A percentile compares a stretch with the other conserved stretches of the same genome.
These are phyloP conservation scores for Polypedilum vanderplanki DNA, from an alignment of 1,140 invertebrate genomes.

Conservation along the genomic window DNA sequence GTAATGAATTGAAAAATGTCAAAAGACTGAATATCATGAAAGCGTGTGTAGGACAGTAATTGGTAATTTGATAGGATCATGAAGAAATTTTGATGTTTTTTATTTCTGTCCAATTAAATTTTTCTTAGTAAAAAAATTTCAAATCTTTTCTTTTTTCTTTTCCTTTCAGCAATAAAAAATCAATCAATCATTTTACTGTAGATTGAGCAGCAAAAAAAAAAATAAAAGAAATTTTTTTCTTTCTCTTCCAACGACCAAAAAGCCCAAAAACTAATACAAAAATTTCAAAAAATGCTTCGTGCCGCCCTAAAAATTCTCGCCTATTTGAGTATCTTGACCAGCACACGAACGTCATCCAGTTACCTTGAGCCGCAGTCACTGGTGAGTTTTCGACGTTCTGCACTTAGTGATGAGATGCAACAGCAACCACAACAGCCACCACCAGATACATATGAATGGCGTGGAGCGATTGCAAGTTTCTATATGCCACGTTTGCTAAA, in stretches of 20 bases:
- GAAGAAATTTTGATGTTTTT: too few species aligned
- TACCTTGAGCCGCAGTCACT: background rate
- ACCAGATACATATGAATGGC: background rate
- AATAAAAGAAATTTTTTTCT: background rate
- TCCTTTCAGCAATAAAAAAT: background rate
- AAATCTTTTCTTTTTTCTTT: background rate
- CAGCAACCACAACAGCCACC: background rate
- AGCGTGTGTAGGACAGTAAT: too few species aligned
- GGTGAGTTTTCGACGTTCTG: background rate
- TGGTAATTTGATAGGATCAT: too few species aligned
- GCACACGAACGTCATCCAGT: background rate
- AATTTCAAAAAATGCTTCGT: background rate
- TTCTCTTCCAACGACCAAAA: too few species aligned
- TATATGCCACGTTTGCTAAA: background rate
- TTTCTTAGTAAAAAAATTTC: background rate
- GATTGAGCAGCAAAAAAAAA: background rate
- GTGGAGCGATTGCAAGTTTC: background rate
- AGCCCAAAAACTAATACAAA: too few species aligned
- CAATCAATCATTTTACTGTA: background rate
- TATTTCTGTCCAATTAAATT: too few species aligned
- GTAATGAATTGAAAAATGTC: too few species aligned
- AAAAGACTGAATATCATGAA: too few species aligned
- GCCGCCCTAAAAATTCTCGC: background rate
- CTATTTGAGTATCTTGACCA: slow-evolving; percentile 13
- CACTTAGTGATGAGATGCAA: background rate